Evolutionary conservation across 2,113 vertebrate genomes (phyloP).

Genomic region (Anser cygnoides): DNA sequence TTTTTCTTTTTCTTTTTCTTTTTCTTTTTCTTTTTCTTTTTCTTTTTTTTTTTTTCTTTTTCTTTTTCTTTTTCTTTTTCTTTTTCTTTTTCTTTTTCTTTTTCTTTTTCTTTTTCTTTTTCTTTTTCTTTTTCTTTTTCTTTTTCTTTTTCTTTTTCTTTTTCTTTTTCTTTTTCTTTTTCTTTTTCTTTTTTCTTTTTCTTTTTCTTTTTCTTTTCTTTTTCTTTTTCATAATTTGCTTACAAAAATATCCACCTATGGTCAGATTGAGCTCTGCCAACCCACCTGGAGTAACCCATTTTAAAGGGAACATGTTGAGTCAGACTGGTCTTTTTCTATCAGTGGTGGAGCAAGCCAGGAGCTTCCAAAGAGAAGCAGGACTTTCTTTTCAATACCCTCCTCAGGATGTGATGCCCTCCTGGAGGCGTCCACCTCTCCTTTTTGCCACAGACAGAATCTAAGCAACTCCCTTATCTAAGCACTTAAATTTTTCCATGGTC

Average conservation of each 20-base stretch:
- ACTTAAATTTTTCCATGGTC: neutral
- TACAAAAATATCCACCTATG: neutral
- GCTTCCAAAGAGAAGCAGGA: neutral
- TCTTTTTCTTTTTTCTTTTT: too few relatives aligned
- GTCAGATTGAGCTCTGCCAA: neutral
- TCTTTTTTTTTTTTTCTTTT: neutral
- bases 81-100: neutral
- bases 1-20: too few relatives aligned
- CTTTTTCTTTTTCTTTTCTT: neutral
- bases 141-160: too few relatives aligned
- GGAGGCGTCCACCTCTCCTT: neutral
- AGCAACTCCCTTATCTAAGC: neutral
- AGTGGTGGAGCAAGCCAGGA: fast-evolving
- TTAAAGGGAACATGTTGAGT: neutral
- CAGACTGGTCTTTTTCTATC: neutral
- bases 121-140: too few relatives aligned
- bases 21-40: too few relatives aligned
- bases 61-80: neutral
- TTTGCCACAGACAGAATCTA: neutral
- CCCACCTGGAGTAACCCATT: neutral
- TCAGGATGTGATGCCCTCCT: neutral
- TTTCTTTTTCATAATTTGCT: neutral
- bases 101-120: neutral
- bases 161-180: too few relatives aligned
- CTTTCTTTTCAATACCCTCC: neutral